phyloP scores from a whole-genome alignment of 2,797 vertebrate species.

The Mormyrops boulengeri region DNA sequence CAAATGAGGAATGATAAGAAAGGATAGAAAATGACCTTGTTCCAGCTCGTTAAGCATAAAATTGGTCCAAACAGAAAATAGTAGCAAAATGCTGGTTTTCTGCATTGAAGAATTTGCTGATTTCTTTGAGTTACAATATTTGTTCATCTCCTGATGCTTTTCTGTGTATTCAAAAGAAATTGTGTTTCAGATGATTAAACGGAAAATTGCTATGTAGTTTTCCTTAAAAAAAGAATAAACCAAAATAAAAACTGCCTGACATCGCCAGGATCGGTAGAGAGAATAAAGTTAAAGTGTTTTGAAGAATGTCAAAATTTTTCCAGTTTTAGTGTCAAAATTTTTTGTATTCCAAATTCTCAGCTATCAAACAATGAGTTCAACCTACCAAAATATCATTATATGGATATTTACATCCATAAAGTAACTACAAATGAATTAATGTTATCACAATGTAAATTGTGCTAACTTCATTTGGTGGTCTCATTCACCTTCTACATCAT shows the following conservation, averaged over 20 bases:
- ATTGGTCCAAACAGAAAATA: not conserved
- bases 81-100: not conserved
- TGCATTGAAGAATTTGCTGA: not conserved
- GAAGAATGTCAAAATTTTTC: not conserved
- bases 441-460: not conserved
- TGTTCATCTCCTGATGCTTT: not conserved
- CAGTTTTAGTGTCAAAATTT: not conserved
- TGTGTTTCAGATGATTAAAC: not conserved
- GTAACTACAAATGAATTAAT: not conserved
- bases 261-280: not conserved
- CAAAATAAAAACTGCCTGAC: not conserved
- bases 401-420: not conserved
- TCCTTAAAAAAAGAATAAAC: not conserved
- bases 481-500: not conserved
- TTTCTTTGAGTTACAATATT: not conserved
- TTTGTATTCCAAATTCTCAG: not conserved
- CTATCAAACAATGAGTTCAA: not conserved
- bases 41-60: not conserved
- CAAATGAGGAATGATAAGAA: not conserved
- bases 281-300: not conserved
- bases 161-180: not conserved
- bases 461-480: not conserved
- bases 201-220: not conserved
- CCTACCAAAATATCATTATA: not conserved
- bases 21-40: not conserved